phyloP scores from a whole-genome alignment of 1,140 invertebrate genomes.

The Diuraphis noxia region DNA sequence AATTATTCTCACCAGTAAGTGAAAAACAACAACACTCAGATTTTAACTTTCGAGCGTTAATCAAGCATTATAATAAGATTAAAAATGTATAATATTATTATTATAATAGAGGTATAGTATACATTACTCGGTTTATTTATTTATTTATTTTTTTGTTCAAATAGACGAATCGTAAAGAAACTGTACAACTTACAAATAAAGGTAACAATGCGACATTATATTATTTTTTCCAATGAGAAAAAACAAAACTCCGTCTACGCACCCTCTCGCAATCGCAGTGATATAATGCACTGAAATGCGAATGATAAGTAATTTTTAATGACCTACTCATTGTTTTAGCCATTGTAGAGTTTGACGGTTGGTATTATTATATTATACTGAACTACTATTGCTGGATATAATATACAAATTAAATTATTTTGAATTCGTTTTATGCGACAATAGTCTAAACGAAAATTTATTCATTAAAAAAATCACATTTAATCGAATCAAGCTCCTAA shows the following conservation, averaged over 20 bases:
- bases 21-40: not conserved
- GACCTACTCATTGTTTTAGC: not conserved
- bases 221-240: not conserved
- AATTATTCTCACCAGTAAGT: not conserved
- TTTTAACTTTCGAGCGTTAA: not conserved
- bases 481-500: not conserved
- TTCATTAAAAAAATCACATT: not conserved
- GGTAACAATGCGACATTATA: not conserved
- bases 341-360: too few species aligned
- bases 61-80: not conserved
- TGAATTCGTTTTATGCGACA: not conserved
- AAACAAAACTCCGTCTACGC: not conserved
- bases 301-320: conserved; percentile 7
- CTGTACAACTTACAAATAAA: not conserved
- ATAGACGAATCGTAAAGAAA: not conserved
- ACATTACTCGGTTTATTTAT: not conserved
- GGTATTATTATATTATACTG: not conserved
- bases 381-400: not conserved
- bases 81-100: not conserved
- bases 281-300: not conserved
- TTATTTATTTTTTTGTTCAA: not conserved
- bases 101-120: not conserved
- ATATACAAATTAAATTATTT: not conserved
- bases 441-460: not conserved
- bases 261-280: not conserved